Conservation (phyloP, 2,113 vertebrate species). For the Bothrops jararaca region DNA sequence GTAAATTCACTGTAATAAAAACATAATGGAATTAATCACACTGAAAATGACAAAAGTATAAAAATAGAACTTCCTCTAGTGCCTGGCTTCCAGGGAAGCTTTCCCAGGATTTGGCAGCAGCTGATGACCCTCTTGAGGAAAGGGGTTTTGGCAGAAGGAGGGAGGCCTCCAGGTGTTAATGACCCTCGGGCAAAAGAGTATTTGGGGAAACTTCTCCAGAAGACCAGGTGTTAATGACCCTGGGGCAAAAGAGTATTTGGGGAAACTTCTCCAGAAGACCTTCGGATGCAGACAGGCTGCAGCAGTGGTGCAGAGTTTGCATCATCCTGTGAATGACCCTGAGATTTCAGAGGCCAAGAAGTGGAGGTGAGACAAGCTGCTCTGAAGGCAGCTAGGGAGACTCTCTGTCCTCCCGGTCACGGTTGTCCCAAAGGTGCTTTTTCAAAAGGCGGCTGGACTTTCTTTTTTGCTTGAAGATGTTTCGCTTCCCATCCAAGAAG, state of each 20-base stretch:
- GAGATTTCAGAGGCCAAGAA: background rate
- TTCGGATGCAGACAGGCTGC: too few relatives aligned
- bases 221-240: too few relatives aligned
- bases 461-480: background rate
- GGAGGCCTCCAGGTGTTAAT: background rate
- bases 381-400: too few relatives aligned
- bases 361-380: background rate
- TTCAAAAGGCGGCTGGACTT: background rate
- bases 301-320: background rate
- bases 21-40: background rate
- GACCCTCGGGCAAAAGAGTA: background rate
- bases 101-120: background rate
- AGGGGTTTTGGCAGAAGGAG: background rate
- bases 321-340: background rate
- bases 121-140: background rate
- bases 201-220: background rate
- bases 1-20: background rate
- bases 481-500: background rate
- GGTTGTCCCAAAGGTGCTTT: background rate
- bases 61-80: background rate
- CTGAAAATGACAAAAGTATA: background rate
- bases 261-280: background rate
- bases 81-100: background rate
- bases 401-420: background rate
- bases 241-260: background rate